Evolutionary conservation across 2,797 vertebrate species (phyloP).

Genomic region (Epinephelus coioides): DNA sequence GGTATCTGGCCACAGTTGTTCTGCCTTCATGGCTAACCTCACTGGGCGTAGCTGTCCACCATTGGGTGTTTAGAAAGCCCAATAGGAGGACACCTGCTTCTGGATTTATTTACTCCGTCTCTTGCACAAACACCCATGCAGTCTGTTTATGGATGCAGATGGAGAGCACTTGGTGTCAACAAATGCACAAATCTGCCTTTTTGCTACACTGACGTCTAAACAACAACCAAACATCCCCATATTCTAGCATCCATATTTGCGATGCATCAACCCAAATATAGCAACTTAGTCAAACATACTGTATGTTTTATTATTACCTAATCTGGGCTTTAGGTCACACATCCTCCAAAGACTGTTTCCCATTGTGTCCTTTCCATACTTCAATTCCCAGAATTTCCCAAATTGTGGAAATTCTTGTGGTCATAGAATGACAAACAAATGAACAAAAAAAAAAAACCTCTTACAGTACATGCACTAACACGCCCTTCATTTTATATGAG

Average conservation of each 20-base stretch:
- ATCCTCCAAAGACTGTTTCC: background rate
- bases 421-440: conserved; percentile 32
- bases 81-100: conserved; percentile 83
- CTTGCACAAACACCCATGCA: conserved; percentile 72
- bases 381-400: conserved; percentile 22
- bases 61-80: conserved; percentile 63
- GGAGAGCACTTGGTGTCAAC: conserved; percentile 70
- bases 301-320: background rate
- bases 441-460: conserved; percentile 12
- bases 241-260: conserved; percentile 28
- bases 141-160: conserved; percentile 74
- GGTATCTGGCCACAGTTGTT: conserved; percentile 72
- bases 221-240: conserved; percentile 23
- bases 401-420: conserved; percentile 32
- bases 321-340: background rate
- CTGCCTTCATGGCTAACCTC: conserved; percentile 75
- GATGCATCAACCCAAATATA: conserved; percentile 8
- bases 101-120: conserved; percentile 74
- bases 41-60: conserved; percentile 68
- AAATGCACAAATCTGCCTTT: conserved; percentile 50
- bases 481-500: conserved; percentile 13
- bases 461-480: background rate
- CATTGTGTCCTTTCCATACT: conserved; percentile 3
- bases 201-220: conserved; percentile 24
- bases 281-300: background rate